phyloP scores from a whole-genome alignment of 2,888 invertebrate genomes.

The Rhamnusium bicolor region DNA sequence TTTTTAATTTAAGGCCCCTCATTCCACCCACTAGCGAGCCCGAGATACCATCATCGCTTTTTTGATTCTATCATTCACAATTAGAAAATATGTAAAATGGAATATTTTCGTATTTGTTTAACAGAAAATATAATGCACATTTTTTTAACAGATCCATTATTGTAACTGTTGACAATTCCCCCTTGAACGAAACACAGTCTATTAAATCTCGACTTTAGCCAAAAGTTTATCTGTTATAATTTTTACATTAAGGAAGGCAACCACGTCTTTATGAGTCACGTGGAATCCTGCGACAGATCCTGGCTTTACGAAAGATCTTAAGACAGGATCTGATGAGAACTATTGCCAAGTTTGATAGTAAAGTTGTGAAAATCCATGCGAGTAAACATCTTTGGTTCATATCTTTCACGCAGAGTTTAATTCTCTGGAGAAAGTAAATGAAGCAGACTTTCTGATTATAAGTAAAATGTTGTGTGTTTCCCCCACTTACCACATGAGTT shows the following conservation, averaged over 20 bases:
- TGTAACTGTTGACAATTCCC: too few species aligned
- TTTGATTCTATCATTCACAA: too few species aligned
- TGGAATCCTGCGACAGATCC: conserved; percentile 47
- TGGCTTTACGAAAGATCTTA: conserved; percentile 43
- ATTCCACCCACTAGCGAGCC: too few species aligned
- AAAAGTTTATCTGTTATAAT: conserved; percentile 50
- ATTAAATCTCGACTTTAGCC: neutral
- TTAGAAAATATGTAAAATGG: too few species aligned
- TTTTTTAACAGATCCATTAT: too few species aligned
- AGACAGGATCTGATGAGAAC: conserved; percentile 58
- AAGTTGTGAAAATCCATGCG: conserved; percentile 68
- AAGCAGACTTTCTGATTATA: conserved; percentile 61
- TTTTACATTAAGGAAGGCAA: conserved; percentile 58
- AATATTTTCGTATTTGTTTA: too few species aligned
- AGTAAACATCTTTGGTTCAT: conserved; percentile 68
- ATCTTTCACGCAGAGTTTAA: conserved; percentile 70
- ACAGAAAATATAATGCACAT: too few species aligned
- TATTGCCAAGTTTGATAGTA: conserved; percentile 63
- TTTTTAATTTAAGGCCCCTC: too few species aligned
- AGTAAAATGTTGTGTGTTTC: conserved; percentile 29
- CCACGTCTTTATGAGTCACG: conserved; percentile 50
- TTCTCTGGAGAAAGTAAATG: conserved; percentile 64
- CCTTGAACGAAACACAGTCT: neutral
- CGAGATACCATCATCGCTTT: too few species aligned
- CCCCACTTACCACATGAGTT: conserved; percentile 22